These are phyloP conservation scores for Myotis yumanensis DNA, from an alignment of 2,113 vertebrate genomes.

Conservation along the genomic window DNA sequence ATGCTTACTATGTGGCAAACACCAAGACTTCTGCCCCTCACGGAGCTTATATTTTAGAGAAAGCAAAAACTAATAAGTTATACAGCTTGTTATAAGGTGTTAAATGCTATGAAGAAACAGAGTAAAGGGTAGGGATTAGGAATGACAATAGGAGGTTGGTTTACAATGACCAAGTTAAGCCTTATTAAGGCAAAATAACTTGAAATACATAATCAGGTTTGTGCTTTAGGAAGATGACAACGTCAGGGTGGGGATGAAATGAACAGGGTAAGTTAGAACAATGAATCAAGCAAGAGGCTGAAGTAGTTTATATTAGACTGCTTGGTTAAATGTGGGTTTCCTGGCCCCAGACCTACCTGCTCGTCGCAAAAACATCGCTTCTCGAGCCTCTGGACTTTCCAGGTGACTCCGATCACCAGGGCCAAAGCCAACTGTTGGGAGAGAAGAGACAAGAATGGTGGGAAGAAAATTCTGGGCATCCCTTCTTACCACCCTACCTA, in stretches of 20 bases:
- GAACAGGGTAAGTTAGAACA: not conserved
- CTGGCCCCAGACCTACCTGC: conserved; percentile 66
- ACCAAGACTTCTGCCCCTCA: not conserved
- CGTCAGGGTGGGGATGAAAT: not conserved
- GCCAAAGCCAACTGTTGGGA: conserved; percentile 74
- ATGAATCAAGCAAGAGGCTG: not conserved
- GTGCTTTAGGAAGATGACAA: not conserved
- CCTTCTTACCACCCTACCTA: not conserved
- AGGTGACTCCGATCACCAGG: conserved; percentile 74
- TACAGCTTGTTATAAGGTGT: not conserved
- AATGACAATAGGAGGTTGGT: not conserved
- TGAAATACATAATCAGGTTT: not conserved
- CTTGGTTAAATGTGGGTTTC: not conserved
- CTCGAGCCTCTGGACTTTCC: conserved; percentile 78
- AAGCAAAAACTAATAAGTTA: not conserved
- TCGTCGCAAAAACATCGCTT: conserved; percentile 77
- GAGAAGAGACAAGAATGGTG: not conserved
- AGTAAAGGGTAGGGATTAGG: not conserved
- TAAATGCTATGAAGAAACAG: not conserved
- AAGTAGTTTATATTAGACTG: not conserved
- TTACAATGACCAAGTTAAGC: not conserved
- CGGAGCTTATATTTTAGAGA: not conserved
- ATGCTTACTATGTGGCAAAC: not conserved
- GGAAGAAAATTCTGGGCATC: not conserved
- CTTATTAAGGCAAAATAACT: not conserved